A percentile compares a stretch with the other conserved stretches of the same genome.
Evolutionary conservation across 2,113 vertebrate species (phyloP).

Genomic region (Zosterops lateralis): DNA sequence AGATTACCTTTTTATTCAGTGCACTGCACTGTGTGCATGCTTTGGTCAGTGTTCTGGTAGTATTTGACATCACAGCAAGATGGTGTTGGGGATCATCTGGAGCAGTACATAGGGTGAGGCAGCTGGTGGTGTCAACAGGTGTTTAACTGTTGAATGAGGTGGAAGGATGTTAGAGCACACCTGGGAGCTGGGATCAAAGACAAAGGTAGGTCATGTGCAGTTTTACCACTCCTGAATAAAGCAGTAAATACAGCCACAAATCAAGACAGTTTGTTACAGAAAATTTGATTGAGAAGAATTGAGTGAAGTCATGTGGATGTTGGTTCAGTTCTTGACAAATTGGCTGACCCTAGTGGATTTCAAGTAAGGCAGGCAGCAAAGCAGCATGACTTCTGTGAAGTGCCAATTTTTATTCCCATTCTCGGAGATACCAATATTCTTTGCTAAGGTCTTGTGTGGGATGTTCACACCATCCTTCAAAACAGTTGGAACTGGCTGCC

Average conservation of each 20-base stretch:
- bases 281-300: background rate
- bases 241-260: background rate
- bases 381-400: background rate
- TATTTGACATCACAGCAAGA: background rate
- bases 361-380: background rate
- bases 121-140: background rate
- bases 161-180: background rate
- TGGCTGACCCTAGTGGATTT: background rate
- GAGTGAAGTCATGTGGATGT: background rate
- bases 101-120: background rate
- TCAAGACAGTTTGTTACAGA: background rate
- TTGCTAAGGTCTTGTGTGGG: background rate
- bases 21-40: background rate
- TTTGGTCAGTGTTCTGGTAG: background rate
- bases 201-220: background rate
- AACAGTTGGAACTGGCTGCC: background rate
- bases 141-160: background rate
- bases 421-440: background rate
- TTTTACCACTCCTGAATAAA: background rate
- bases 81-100: background rate
- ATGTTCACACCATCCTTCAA: background rate
- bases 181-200: background rate
- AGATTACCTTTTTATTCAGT: background rate
- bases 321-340: background rate
- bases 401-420: background rate